Evolutionary conservation across 2,113 vertebrate species (phyloP).

Genomic region (Mus spicilegus): DNA sequence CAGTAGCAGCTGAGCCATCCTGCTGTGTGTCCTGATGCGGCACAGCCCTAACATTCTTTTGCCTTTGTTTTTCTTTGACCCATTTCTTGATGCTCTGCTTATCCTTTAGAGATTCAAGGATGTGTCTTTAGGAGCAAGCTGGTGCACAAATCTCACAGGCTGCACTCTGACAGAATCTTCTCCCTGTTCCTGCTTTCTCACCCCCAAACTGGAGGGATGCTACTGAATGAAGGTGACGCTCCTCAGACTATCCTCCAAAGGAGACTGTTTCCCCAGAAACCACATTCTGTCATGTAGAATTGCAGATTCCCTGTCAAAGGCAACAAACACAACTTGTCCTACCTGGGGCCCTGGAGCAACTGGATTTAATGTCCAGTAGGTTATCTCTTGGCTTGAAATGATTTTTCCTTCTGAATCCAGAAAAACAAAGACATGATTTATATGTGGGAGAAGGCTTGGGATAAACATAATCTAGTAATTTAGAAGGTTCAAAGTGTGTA

Average conservation of each 20-base stretch:
- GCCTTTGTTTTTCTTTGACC: neutral
- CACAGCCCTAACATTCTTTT: neutral
- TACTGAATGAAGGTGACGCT: neutral
- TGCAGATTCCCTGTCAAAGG: neutral
- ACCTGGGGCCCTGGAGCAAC: neutral
- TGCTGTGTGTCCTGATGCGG: neutral
- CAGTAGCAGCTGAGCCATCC: neutral
- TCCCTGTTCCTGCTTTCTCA: neutral
- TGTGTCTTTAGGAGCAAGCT: neutral
- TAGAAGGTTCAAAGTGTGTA: neutral
- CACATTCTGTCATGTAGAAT: neutral
- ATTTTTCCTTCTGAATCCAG: neutral
- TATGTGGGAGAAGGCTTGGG: neutral
- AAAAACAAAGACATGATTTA: neutral
- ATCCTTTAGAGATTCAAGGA: neutral
- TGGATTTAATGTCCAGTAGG: neutral
- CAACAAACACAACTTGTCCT: no score
- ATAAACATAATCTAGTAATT: neutral
- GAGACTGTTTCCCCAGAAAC: neutral
- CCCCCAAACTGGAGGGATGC: neutral
- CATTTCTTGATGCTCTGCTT: neutral
- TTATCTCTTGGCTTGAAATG: neutral
- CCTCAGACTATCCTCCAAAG: neutral
- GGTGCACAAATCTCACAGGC: neutral
- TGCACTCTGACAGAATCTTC: neutral